Conservation (phyloP, 1,140 invertebrate species). For the Hyles vespertilio region DNA sequence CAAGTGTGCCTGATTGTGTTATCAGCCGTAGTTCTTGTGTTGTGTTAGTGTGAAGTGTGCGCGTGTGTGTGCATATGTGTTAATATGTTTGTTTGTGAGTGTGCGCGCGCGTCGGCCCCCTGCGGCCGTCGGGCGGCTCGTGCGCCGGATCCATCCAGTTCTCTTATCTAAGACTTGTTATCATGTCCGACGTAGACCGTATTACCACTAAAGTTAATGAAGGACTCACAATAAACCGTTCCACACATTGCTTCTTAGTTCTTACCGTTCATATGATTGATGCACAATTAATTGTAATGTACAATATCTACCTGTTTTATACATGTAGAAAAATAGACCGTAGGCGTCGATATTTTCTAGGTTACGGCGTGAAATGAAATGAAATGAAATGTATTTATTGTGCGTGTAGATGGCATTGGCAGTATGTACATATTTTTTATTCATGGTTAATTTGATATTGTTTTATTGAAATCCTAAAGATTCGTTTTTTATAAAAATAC, state of each 20-base stretch:
- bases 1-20: slow-evolving; percentile 37
- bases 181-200: slow-evolving; percentile 32
- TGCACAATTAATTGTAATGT: background rate
- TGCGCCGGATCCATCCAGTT: slow-evolving; percentile 50
- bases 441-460: too few relatives aligned
- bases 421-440: too few relatives aligned
- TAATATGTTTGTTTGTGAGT: slow-evolving; percentile 12
- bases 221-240: slow-evolving; percentile 22
- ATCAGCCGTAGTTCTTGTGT: slow-evolving; percentile 38
- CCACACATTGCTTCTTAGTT: slow-evolving; percentile 10
- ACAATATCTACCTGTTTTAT: background rate
- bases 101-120: slow-evolving; percentile 48
- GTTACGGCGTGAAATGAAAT: too few relatives aligned
- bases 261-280: slow-evolving; percentile 2
- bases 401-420: too few relatives aligned
- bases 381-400: too few relatives aligned
- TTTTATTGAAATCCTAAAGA: too few relatives aligned
- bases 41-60: slow-evolving; percentile 21
- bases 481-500: too few relatives aligned
- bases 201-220: slow-evolving; percentile 26
- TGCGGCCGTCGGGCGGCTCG: slow-evolving; percentile 45
- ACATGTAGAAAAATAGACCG: too few relatives aligned
- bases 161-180: slow-evolving; percentile 46
- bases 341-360: too few relatives aligned
- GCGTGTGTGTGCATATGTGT: slow-evolving; percentile 17